A percentile compares a stretch with the other conserved stretches of the same genome.
Conservation (phyloP, 1,140 invertebrate species). For the Drosophila pachea region DNA sequence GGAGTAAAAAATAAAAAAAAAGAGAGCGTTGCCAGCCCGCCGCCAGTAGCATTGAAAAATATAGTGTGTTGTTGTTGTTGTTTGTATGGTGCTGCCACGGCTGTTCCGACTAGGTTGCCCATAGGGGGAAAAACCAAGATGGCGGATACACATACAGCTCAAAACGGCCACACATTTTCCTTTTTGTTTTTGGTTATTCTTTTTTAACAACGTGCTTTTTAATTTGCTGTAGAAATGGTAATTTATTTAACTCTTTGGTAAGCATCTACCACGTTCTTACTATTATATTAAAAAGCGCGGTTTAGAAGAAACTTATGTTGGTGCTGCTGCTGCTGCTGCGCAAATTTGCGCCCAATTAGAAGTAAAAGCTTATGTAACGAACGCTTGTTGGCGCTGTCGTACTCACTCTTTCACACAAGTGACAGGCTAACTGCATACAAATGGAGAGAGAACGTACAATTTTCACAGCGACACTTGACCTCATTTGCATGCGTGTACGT, state of each 20-base stretch:
- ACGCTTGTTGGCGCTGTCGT: slow-evolving; percentile 17
- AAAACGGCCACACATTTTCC: slow-evolving; percentile 46
- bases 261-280: slow-evolving; percentile 14
- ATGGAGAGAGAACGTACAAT: slow-evolving; percentile 46
- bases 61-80: slow-evolving; percentile 51
- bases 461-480: slow-evolving; percentile 73
- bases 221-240: slow-evolving; percentile 17
- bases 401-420: slow-evolving; percentile 33
- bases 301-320: slow-evolving; percentile 35
- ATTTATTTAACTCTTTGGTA: slow-evolving; percentile 13
- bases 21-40: slow-evolving; percentile 45
- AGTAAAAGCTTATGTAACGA: slow-evolving; percentile 71
- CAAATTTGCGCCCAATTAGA: slow-evolving; percentile 42
- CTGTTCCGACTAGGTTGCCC: slow-evolving; percentile 32
- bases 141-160: slow-evolving; percentile 60
- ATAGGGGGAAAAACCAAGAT: slow-evolving; percentile 68
- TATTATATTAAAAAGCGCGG: slow-evolving; percentile 18
- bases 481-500: slow-evolving; percentile 65
- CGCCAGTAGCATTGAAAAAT: slow-evolving; percentile 61
- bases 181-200: slow-evolving; percentile 21
- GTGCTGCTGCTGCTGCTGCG: slow-evolving; percentile 14
- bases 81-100: slow-evolving; percentile 28
- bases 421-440: slow-evolving; percentile 21
- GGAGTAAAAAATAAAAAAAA: slow-evolving; percentile 52
- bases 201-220: slow-evolving; percentile 29